Base-by-base conservation (phyloP, 2,113 vertebrate genomes). In the Paracyprichromis sp. region DNA sequence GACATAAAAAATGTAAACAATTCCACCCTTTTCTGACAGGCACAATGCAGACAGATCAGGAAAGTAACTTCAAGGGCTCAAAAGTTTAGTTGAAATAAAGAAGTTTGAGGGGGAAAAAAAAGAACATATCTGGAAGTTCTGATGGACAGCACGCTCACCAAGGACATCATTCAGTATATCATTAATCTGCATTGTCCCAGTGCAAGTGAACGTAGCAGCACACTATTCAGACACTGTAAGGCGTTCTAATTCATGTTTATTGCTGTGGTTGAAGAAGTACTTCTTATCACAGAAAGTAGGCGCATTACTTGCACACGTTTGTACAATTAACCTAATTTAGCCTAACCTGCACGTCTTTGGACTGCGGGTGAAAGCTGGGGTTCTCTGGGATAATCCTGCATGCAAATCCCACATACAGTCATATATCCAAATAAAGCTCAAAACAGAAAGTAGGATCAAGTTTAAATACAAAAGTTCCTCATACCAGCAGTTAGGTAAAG, bases 81-180 rank as follows among this genome's bases (percentile, higher is more conserved):
- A 31, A 19, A 13, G 5, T 19, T n/a, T 69, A 38, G 61, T 38
- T 38, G 19, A 38, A 69, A 69, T 69, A 31, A 16, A 10, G 8
- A 40, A 24, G 38, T 71, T 31, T 66, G 4, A 38, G 34, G 14
- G 14, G 4, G 0, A 0, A 26, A 52, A 13, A 8, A 10, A 8
- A 45, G 3, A 45, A 1, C 4, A 8, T 4, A 61, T 34, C 10
- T 66, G 2, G 21, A 54, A 56, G 53, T 38, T 17, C 0, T 14
- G 6, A 21, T 9, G 6, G 43, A 45, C 24, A 78, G 21, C 40
- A 47, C 6, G 6, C 31, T 66, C 17, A 66, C 17, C 31, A 66
- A 66, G 17, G 31, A 66, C 17, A 66, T n/a, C 31, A n/a, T 36
- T 5, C 61, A 66, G 61, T 36, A 38, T n/a, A 66, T 66, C 61